These are phyloP conservation scores for Dendrophyllia cribrosa DNA, from an alignment of 64 coral and sea anemone species.

Conservation along the genomic window DNA sequence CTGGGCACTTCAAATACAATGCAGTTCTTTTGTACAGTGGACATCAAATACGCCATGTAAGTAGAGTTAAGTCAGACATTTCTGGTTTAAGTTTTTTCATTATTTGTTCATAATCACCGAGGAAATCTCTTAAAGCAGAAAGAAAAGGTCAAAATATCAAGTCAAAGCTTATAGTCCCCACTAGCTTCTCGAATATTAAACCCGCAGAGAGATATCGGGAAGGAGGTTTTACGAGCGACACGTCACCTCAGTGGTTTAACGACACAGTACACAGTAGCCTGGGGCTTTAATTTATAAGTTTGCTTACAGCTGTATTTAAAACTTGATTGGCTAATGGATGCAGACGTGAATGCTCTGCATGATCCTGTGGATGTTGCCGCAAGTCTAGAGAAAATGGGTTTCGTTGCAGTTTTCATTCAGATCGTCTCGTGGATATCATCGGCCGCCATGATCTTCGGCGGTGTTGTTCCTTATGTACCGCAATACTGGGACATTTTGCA, in stretches of 20 bases:
- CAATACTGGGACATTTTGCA: slow-evolving; percentile 96
- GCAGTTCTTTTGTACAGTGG: slow-evolving; percentile 18
- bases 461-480: slow-evolving; percentile 95
- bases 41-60: background rate
- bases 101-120: too few relatives aligned
- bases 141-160: background rate
- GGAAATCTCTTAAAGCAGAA: too few relatives aligned
- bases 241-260: background rate
- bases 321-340: slow-evolving; percentile 9
- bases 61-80: too few relatives aligned
- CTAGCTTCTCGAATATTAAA: background rate
- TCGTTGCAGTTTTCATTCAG: slow-evolving; percentile 25
- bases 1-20: background rate
- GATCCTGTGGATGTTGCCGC: slow-evolving; percentile 7
- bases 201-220: too few relatives aligned
- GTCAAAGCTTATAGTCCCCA: background rate
- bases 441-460: slow-evolving; percentile 94
- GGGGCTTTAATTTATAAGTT: too few relatives aligned
- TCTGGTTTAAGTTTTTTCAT: too few relatives aligned
- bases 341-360: slow-evolving; percentile 1
- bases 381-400: slow-evolving; percentile 32
- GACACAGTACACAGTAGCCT: too few relatives aligned
- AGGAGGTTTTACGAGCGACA: background rate
- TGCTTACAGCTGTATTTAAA: background rate
- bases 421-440: slow-evolving; percentile 90